Base-by-base conservation (phyloP, 2,797 vertebrate genomes). In the Eleutherodactylus coqui region DNA sequence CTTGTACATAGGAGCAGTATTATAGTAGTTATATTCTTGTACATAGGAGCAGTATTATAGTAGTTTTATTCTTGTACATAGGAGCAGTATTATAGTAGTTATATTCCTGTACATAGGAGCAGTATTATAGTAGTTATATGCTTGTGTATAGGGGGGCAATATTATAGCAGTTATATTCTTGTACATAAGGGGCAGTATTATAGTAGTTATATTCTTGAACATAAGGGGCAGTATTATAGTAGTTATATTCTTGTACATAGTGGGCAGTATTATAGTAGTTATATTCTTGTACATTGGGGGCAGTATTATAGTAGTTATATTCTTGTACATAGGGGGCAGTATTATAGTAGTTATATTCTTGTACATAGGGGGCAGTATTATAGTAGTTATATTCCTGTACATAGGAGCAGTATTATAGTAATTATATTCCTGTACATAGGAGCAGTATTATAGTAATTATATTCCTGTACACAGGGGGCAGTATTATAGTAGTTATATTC, bases 331-430 rank as follows among this genome's bases (percentile, higher is more conserved):
- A n/a, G n/a, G 69, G 69, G 11, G 24, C 21, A 72, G 38, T 72
- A 72, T 72, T 64, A 64, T 64, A 64, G 32, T 67, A 64, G 62
- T 67, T 67, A 34, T 67, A 34, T 67, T 67, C 32, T 67, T 60
- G 58, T 27, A 60, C 16, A 58, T 58, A 58, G n/a, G 58, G 58
- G 14, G 58, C 58, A 58, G 58, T 60, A 60, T 60, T 60, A 60
- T 58, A 60, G n/a, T 60, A 60, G 8, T 29, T 29, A 60, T 60
- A 58, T 58, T 60, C 58, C 29, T 60, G 58, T 60, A 60, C 8
- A 27, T 27, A 29, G 58, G 10, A 14, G 27, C 58, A 60, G 58
- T 60, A 27, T 13, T 60, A 27, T 29, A 24, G 19, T 24, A 55
- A 21, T 55, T 55, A 55, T 55, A 55, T 51, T 51, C 49, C 21